Percentiles rank a stretch among this genome's conserved stretches.
Evolutionary conservation across 2,888 invertebrate genomes (phyloP).

Genomic region (Polydrusus cervinus): DNA sequence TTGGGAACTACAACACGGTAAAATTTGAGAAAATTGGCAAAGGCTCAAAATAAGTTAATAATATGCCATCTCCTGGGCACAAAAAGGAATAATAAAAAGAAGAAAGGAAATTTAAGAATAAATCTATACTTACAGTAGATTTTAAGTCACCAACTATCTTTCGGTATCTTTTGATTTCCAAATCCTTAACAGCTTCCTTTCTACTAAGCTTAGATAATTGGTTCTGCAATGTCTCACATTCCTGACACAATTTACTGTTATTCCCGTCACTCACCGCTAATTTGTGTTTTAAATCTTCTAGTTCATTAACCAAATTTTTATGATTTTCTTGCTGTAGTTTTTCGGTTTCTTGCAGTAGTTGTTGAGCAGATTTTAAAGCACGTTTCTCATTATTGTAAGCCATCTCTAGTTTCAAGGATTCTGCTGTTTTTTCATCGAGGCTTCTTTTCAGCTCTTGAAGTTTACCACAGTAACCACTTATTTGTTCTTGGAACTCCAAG

Average conservation of each 20-base stretch:
- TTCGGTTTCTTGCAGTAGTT: constrained; percentile 61
- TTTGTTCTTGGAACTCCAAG: constrained; percentile 56
- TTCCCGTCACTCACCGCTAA: constrained; percentile 55
- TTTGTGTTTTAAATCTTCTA: constrained; percentile 60
- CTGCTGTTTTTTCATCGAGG: constrained; percentile 61
- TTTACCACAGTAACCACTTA: constrained; percentile 58
- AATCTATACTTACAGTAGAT: constrained; percentile 60
- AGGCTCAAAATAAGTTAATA: no score
- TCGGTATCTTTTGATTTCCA: constrained; percentile 60
- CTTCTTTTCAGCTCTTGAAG: constrained; percentile 60
- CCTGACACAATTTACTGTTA: constrained; percentile 53
- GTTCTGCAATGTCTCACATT: constrained; percentile 54
- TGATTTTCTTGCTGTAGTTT: constrained; percentile 58
- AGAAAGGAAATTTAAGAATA: no score
- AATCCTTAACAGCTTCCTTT: constrained; percentile 58
- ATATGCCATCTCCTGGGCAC: no score
- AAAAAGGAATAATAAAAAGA: no score
- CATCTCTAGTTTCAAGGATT: constrained; percentile 61
- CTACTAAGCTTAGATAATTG: constrained; percentile 53
- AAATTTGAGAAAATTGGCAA: no score
- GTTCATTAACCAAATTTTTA: constrained; percentile 54
- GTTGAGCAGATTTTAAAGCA: constrained; percentile 59
- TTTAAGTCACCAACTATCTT: constrained; percentile 63
- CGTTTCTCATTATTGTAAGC: constrained; percentile 63
- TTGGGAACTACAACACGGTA: no score